These are phyloP conservation scores for Erebia ligea DNA, from an alignment of 2,888 invertebrate species.

Conservation along the genomic window DNA sequence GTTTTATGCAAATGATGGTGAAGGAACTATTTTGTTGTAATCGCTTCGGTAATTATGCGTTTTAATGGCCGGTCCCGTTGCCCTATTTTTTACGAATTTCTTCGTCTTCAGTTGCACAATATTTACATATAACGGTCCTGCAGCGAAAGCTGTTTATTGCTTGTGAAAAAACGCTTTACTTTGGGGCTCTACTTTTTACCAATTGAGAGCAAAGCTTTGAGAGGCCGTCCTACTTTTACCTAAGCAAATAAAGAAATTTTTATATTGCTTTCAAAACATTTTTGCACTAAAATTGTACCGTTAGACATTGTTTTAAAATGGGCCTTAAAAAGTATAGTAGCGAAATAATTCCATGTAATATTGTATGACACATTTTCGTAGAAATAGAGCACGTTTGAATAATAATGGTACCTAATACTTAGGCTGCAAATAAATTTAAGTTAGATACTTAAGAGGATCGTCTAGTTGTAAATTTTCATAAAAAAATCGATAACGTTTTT, in stretches of 20 bases:
- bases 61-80: conserved; percentile 49
- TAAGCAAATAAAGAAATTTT: conserved; percentile 72
- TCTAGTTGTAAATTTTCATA: too few species aligned
- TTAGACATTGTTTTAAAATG: conserved; percentile 30
- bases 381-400: neutral
- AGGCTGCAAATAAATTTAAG: too few species aligned
- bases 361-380: neutral
- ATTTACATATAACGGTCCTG: conserved; percentile 62
- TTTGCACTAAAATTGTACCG: conserved; percentile 48
- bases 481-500: too few species aligned
- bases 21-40: conserved; percentile 25
- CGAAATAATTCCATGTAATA: neutral
- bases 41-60: conserved; percentile 30
- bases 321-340: neutral
- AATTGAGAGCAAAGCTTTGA: conserved; percentile 62
- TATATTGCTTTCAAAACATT: conserved; percentile 48
- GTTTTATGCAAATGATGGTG: conserved; percentile 23
- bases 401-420: neutral
- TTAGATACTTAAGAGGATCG: too few species aligned
- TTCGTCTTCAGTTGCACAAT: conserved; percentile 41
- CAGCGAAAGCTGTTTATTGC: conserved; percentile 54
- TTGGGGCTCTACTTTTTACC: conserved; percentile 77
- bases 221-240: conserved; percentile 53
- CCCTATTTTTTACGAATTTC: conserved; percentile 51
- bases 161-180: conserved; percentile 53